These are phyloP conservation scores for Engraulis encrasicolus DNA, from an alignment of 2,113 vertebrate species.

Conservation along the genomic window DNA sequence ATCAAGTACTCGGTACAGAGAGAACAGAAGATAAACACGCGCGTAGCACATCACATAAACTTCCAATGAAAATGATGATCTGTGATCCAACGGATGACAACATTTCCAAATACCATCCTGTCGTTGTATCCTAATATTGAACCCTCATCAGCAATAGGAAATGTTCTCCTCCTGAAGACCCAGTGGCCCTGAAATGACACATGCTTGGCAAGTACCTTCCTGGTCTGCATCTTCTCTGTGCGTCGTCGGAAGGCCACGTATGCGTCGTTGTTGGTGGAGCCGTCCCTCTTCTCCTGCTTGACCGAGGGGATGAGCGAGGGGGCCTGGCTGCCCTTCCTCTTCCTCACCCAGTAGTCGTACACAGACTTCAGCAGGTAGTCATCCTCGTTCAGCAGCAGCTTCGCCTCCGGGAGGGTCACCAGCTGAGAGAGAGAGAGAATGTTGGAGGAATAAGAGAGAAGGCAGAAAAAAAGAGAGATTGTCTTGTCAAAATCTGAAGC, in stretches of 20 bases:
- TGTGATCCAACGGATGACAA: background rate
- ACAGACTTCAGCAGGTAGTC: constrained; percentile 94
- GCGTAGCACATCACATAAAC: background rate
- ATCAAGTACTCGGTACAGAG: background rate
- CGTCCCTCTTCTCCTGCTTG: constrained; percentile 92
- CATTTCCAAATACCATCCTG: background rate
- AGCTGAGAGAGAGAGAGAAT: constrained; percentile 68
- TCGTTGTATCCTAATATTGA: background rate
- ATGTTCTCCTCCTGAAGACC: background rate
- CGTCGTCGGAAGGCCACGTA: constrained; percentile 93
- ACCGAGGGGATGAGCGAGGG: constrained; percentile 87
- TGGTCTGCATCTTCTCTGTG: constrained; percentile 95
- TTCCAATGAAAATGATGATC: background rate
- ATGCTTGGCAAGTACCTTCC: too few species aligned
- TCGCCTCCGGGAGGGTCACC: constrained; percentile 89
- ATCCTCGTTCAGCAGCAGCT: constrained; percentile 90
- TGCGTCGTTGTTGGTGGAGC: constrained; percentile 91
- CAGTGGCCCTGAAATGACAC: too few species aligned
- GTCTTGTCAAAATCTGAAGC: background rate
- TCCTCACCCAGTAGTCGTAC: constrained; percentile 94
- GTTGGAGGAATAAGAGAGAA: background rate
- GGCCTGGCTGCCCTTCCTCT: constrained; percentile 87
- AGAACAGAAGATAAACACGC: background rate
- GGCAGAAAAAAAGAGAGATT: background rate
- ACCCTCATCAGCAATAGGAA: background rate